Conservation (phyloP, 2,888 invertebrate genomes). For the Dinocampus coccinellae region DNA sequence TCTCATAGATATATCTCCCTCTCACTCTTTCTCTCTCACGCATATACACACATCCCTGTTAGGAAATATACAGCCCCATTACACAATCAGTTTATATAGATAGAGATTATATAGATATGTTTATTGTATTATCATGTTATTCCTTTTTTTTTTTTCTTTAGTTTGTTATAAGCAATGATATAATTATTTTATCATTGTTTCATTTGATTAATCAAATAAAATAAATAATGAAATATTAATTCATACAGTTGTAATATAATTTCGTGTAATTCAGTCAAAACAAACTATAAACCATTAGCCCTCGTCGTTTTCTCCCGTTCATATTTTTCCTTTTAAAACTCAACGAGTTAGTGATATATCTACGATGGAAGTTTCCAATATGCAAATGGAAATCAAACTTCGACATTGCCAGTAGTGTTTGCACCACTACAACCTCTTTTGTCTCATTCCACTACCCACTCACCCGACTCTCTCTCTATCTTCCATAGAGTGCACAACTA, state of each 20-base stretch:
- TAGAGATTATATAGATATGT: neutral
- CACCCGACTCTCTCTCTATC: neutral
- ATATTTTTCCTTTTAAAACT: neutral
- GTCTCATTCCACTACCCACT: neutral
- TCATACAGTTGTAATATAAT: too few species aligned
- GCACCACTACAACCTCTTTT: constrained; percentile 9
- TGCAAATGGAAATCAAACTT: constrained; percentile 39
- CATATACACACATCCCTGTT: constrained; percentile 6
- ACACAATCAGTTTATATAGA: neutral
- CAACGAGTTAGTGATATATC: neutral
- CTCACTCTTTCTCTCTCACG: too few species aligned
- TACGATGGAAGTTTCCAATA: constrained; percentile 12
- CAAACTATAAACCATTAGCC: too few species aligned
- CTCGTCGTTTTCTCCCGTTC: neutral
- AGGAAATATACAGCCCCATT: neutral
- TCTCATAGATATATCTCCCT: too few species aligned
- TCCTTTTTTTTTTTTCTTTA: too few species aligned
- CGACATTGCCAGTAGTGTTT: constrained; percentile 25
- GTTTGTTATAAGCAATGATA: too few species aligned
- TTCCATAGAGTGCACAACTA: neutral
- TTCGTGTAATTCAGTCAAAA: too few species aligned
- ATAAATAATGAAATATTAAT: too few species aligned
- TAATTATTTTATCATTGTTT: too few species aligned
- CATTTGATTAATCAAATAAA: constrained; percentile 32
- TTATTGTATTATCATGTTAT: too few species aligned